Base-by-base conservation (phyloP, 2,888 invertebrate genomes). In the Scrobipalpa costella region DNA sequence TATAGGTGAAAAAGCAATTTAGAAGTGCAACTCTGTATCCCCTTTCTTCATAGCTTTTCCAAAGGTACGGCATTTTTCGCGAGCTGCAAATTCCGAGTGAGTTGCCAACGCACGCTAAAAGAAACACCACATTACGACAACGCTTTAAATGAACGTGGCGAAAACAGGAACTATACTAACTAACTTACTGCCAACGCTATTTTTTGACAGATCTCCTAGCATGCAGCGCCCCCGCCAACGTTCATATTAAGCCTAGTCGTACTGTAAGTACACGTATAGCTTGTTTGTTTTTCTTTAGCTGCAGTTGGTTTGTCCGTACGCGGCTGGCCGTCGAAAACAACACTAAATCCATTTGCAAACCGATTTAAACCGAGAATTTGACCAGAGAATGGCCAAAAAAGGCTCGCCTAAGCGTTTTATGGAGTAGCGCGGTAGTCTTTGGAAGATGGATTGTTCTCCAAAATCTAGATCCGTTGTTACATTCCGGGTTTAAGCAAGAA, bases 291-390 rank as follows among this genome's bases (percentile, higher is more conserved):
- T 57, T 38, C 27, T 57, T 19, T 38, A 36, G 38, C 38, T 44
- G 44, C n/a, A 15, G 44, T 36, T 7, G 36, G 57, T 57, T 34
- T 38, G 57, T 57, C 33, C 36, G 27, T 33, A 55, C n/a, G 15
- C 38, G 36, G n/a, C n/a, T n/a, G 17, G 36, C 36, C 34, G 36
- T 57, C 38, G 36, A 9, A 57, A 57, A 38, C 57, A 36, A 36
- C 36, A 38, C 57, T 57, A 38, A 57, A 57, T 57, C 38, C 57
- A 57, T 57, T 57, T 57, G 38, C 17, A 57, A 38, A 36, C 57
- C 36, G 38, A 17, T 57, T 57, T 34, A 57, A 57, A 36, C 17
- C 57, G 57, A 57, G 55, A 57, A 57, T 57, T 57, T 38, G 15
- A 17, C 34, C 19, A 38, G 57, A 2, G 38, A 6, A n/a, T 15